A percentile compares a stretch with the other conserved stretches of the same genome.
These are phyloP conservation scores for Anhinga anhinga DNA, from an alignment of 2,113 vertebrate species.

Conservation along the genomic window DNA sequence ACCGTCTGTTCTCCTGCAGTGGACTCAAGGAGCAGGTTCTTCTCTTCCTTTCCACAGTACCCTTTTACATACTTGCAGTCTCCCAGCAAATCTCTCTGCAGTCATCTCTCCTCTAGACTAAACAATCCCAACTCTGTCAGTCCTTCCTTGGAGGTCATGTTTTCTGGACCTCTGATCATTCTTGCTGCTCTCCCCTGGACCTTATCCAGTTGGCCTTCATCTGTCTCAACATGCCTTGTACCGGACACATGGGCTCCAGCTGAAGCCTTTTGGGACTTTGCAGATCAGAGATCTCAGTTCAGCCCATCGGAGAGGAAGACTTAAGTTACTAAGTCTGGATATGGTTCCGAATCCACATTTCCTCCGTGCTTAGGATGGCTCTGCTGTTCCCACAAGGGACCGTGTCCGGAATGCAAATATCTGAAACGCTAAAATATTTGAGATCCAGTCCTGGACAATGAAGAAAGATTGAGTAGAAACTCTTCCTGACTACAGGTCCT, in stretches of 20 bases:
- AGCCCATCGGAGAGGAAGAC: not conserved
- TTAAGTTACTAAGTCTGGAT: not conserved
- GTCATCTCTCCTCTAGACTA: constrained; percentile 19
- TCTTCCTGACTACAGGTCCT: not conserved
- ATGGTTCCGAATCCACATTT: not conserved
- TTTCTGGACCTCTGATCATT: not conserved
- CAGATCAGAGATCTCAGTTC: not conserved
- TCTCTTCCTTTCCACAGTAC: not conserved
- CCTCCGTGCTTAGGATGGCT: not conserved
- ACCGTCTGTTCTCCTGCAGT: not conserved
- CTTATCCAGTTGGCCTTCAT: not conserved
- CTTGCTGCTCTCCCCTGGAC: not conserved
- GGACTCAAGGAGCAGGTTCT: not conserved
- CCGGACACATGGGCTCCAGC: constrained; percentile 47
- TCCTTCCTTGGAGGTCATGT: not conserved
- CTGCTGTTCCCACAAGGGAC: not conserved
- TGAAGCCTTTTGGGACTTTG: constrained; percentile 41
- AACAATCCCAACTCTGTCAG: constrained; percentile 9
- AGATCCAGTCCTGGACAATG: not conserved
- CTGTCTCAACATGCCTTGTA: not conserved
- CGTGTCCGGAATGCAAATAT: not conserved
- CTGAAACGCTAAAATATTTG: not conserved
- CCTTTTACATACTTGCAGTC: not conserved
- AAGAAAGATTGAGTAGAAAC: not conserved
- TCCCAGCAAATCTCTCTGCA: not conserved